Base-by-base conservation (phyloP, 2,113 vertebrate species). In the Gambusia holbrooki region DNA sequence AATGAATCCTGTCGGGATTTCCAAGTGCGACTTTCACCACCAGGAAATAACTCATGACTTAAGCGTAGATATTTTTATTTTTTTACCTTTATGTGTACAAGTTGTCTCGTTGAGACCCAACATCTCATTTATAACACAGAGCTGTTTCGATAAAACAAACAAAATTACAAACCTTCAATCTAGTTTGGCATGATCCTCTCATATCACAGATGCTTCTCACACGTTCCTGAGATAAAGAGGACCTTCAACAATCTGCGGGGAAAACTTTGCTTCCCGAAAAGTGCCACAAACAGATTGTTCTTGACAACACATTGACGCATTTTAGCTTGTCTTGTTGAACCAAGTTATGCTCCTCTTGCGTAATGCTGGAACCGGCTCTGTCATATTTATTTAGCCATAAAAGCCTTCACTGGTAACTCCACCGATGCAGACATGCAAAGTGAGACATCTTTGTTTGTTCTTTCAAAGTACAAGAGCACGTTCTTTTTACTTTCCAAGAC, bases 361-460 rank as follows among this genome's bases (percentile, higher is more conserved):
- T 58, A 65, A 37, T 14, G 48, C 79, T 33, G 48, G 83, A 77
- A 60, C 54, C 67, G 15, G 28, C 40, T 42, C 68, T 71, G 76
- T 79, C 73, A 28, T 83, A 33, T 78, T 74, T 72, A 61, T 79
- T 89, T 79, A 82, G 72, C 11, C 28, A 74, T 62, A 25, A n/a
- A 29, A 76, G 66, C 66, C 32, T 77, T 80, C 72, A 62, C 64
- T 60, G 32, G 45, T 45, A 63, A 69, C 42, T 27, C 60, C 64
- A 25, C 51, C 63, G 40, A 68, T 62, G 40, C 74, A 71, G 32
- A 65, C 70, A 61, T 54, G 45, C 69, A 51, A 60, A 69, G 58
- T 66, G 48, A 69, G 28, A 82, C 69, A 51, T 66, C 69, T 77
- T 64, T 73, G 22, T 58, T 64, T 35, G 76, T 76, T 77, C n/a